Evolutionary conservation across 2,797 vertebrate species (phyloP).

Genomic region (Dicrostonyx torquatus): DNA sequence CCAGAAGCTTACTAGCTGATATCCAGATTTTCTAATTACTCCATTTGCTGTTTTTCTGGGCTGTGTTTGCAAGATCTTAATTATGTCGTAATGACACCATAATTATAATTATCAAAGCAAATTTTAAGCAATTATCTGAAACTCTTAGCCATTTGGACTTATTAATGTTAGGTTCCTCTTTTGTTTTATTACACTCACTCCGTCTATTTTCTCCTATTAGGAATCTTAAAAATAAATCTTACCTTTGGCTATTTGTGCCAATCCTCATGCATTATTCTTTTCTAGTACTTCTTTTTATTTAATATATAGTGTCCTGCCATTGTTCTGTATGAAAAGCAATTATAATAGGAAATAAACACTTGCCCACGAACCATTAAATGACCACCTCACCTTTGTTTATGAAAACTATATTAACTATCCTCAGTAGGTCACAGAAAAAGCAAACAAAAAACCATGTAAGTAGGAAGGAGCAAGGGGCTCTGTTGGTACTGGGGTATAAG

Average conservation of each 20-base stretch:
- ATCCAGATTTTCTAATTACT: constrained; percentile 53
- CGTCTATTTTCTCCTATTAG: background rate
- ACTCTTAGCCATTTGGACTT: constrained; percentile 40
- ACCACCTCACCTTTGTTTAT: background rate
- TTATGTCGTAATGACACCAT: constrained; percentile 56
- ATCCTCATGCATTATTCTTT: background rate
- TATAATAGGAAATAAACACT: constrained; percentile 31
- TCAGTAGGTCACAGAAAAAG: background rate
- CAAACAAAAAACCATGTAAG: background rate
- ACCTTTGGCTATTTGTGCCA: constrained; percentile 33
- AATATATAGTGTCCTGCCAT: background rate
- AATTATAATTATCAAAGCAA: constrained; percentile 68
- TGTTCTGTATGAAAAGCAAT: background rate
- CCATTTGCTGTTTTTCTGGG: constrained; percentile 41
- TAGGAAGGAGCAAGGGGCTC: background rate
- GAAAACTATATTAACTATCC: background rate
- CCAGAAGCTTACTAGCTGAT: constrained; percentile 53
- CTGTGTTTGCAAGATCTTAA: constrained; percentile 64
- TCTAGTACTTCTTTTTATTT: background rate
- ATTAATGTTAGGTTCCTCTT: constrained; percentile 25
- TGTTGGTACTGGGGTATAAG: background rate
- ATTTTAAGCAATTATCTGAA: constrained; percentile 68
- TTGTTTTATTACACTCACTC: constrained; percentile 27
- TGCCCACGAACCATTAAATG: background rate
- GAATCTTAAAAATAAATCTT: constrained; percentile 41